Base-by-base conservation (phyloP, 1,140 invertebrate genomes). In the Eueides isabella region DNA sequence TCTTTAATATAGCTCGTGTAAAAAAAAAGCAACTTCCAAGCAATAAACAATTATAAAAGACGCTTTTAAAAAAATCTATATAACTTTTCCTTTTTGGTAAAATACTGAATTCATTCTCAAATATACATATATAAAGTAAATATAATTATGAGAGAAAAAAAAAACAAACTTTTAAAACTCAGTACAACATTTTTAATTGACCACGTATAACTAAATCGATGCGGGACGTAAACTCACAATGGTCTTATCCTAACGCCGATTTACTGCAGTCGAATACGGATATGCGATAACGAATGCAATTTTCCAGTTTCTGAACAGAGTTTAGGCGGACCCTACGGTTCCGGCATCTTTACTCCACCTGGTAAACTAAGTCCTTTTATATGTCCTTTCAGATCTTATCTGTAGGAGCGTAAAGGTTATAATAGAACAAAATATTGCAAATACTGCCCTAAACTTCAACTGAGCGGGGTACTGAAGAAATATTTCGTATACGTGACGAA, bases 201-300 rank as follows among this genome's bases (percentile, higher is more conserved):
- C 66, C 66, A 61, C 72, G 41, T 74, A 63, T 31, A 65, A 38
- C 64, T 44, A 71, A 76, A 76, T 76, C 70, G 75, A 76, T 76
- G 71, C 69, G 55, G 62, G 44, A 77, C 48, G 65, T 75, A 75
- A 75, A 64, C 69, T 75, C 48, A 79, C 77, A 76, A 79, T 74
- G 67, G 74, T 71, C 72, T 76, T 72, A 76, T 66, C 71, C 71
- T 64, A 75, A 72, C 68, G 26, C 71, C 41, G 68, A 71, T 35
- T 64, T 65, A 80, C 44, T 78, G 77, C 70, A 78, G 80, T 79
- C 74, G 82, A 80, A 81, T 79, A 85, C 86, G 88, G 85, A 90
- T 88, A 89, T 87, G 84, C 88, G 88, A 91, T 92, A 90, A 92
- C 90, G 89, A 92, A 92, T 91, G 90, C 90, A 92, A 92, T 92